Evolutionary conservation across 2,797 vertebrate species (phyloP).

Genomic region (Propithecus perrieri): DNA sequence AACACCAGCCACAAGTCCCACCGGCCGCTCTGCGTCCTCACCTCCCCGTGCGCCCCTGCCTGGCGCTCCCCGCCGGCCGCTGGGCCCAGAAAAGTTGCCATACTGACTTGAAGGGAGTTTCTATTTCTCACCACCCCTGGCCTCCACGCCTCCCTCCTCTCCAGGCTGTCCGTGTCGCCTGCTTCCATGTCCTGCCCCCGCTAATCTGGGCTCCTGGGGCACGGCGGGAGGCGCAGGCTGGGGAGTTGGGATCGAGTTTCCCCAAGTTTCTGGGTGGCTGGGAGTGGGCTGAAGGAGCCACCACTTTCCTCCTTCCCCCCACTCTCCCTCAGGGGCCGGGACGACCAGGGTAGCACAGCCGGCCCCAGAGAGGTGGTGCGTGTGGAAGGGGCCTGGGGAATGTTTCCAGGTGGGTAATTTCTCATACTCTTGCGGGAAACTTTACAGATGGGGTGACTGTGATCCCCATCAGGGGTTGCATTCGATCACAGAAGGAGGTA

Average conservation of each 20-base stretch:
- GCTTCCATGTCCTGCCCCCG: not conserved
- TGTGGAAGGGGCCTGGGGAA: rapidly evolving
- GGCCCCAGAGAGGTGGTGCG: not conserved
- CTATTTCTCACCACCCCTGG: not conserved
- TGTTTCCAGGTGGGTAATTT: not conserved
- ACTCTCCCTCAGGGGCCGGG: not conserved
- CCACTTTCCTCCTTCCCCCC: too few relatives aligned
- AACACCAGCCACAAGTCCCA: conserved; percentile 94
- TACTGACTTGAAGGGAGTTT: not conserved
- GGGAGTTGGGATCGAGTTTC: not conserved
- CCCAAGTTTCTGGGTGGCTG: not conserved
- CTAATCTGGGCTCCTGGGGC: not conserved
- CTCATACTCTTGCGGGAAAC: not conserved
- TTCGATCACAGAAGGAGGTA: not conserved
- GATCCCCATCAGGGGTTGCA: not conserved
- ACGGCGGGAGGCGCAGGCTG: not conserved
- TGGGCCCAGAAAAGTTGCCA: not conserved
- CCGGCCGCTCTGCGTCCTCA: conserved; percentile 92
- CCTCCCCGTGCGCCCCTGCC: conserved; percentile 89
- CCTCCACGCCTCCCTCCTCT: not conserved
- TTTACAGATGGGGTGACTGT: not conserved
- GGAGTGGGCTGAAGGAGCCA: not conserved
- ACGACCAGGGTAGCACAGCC: not conserved
- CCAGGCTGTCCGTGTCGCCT: not conserved
- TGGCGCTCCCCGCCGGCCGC: not conserved